Evolutionary conservation across 1,140 invertebrate genomes (phyloP).

Genomic region (Zaprionus gabonicus): DNA sequence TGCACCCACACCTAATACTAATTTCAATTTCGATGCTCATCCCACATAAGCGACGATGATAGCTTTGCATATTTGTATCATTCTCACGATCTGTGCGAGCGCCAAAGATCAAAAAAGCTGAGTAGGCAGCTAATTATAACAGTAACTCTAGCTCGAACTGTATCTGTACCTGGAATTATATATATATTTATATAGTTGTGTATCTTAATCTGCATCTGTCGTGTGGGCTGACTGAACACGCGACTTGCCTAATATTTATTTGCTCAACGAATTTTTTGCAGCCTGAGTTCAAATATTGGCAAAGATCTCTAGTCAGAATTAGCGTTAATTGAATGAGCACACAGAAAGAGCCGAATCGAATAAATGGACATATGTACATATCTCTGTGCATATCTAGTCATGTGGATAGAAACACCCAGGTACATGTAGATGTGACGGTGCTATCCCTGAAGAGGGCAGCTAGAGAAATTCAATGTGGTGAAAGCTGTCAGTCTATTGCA

Average conservation of each 20-base stretch:
- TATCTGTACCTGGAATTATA: background rate
- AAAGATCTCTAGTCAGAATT: conserved; percentile 45
- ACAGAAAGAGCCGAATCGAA: conserved; percentile 39
- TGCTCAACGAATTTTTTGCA: conserved; percentile 50
- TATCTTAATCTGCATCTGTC: conserved; percentile 29
- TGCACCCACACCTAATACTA: background rate
- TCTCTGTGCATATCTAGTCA: background rate
- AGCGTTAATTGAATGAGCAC: conserved; percentile 65
- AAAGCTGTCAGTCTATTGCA: conserved; percentile 3
- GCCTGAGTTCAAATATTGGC: conserved; percentile 46
- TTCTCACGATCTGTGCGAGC: conserved; percentile 13
- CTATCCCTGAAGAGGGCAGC: background rate
- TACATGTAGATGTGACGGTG: background rate
- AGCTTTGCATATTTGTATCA: background rate
- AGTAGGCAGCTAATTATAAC: conserved; percentile 14
- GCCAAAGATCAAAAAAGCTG: conserved; percentile 24
- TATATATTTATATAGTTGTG: background rate
- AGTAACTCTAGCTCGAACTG: background rate
- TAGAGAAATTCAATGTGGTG: conserved; percentile 12
- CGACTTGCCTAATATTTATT: conserved; percentile 65
- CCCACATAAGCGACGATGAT: background rate
- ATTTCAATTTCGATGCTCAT: background rate
- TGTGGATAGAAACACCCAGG: background rate
- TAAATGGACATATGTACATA: background rate
- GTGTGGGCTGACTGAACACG: conserved; percentile 42